Base-by-base conservation (phyloP, 2,113 vertebrate species). In the Hydrochoerus hydrochaeris region DNA sequence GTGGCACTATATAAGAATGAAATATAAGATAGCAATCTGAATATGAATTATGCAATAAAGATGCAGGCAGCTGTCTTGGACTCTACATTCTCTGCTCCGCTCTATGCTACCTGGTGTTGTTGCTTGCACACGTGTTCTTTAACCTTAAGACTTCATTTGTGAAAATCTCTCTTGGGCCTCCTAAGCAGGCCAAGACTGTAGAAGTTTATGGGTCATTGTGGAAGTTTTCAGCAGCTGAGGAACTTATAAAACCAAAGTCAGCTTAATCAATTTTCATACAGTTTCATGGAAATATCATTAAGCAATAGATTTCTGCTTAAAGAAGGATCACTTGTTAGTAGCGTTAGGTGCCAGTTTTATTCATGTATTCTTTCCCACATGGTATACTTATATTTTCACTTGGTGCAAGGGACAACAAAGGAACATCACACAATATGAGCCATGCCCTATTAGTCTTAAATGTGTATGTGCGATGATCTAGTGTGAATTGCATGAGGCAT, bases 291-390 rank as follows among this genome's bases (percentile, higher is more conserved):
- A 41, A 32, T 3, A 57, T 3, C 30, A 32, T 1, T 5, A 32
- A 44, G 1, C 4, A 5, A 17, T 11, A 60, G 7, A 38, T 57
- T 77, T 12, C 44, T 89, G 13, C 9, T 7, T 71, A 44, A 19
- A 28, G 67, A 84, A 54, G 24, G 3, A 75, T 67, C 14, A 7
- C 16, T 10, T 44, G 38, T 0, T 10, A 30, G 0, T 3, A 62
- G n/a, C 5, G 1, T 0, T 13, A 1, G 24, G 11, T n/a, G 6
- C 20, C 11, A 62, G 1, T 10, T 12, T 35, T 41, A 82, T 75
- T 62, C 22, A 54, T 54, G 4, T 77, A 60, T 88, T 60, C 12
- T 88, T 85, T 62, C 73, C 26, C 3, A 7, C 38, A 9, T 41
- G 16, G 20, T 17, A 12, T 65, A 5, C 30, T 19, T 20, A 3